Base-by-base conservation (phyloP, 2,888 invertebrate species). In the Anoplius nigerrimus region DNA sequence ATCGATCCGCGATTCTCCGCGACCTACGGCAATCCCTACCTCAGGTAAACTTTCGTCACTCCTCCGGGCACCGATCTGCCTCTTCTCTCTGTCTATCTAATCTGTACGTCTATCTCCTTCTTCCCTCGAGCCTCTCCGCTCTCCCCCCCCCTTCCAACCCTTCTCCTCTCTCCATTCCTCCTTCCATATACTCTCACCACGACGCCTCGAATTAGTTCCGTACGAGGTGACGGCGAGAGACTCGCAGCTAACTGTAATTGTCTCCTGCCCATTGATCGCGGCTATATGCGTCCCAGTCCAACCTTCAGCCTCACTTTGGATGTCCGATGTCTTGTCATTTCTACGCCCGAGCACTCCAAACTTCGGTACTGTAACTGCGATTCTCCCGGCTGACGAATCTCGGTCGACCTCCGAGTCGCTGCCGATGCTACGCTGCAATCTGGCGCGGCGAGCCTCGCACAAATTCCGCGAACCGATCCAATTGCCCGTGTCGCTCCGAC, bases 1-100 rank as follows among this genome's bases (percentile, higher is more conserved):
- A 94, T 97, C 27, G 97, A 97, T 88, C 96, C 96, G 0, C 91
- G 96, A 75, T 97, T 95, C 88, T 96, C 95, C 59, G 97, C 97
- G 45, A 94, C 95, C 6, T 97, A 97, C 84, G 95, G 95, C 65
- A 97, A 97, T 89, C 97, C 97, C 0, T 97, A 97, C 89, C 90
- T 96, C 74, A 91, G 96, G 84, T 93, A 93, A 69, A 92, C 15
- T 53, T 42, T 61, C 60, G 18, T 13, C 51, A 34, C 34, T 34
- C 11, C 8, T 13, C 11, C 5, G 48, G 5, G 20, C 6, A 48
- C 18, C 16, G 48, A 48, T 20, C 1, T 13, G 34, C 34, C 34
- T 21, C 13, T 24, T 2, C 24, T 13, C 16, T n/a, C 16, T 4
- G 4, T 46, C n/a, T n/a, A n/a, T n/a, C n/a, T n/a, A n/a, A n/a